Conservation (phyloP, 2,797 vertebrate species). For the Bucorvus abyssinicus region DNA sequence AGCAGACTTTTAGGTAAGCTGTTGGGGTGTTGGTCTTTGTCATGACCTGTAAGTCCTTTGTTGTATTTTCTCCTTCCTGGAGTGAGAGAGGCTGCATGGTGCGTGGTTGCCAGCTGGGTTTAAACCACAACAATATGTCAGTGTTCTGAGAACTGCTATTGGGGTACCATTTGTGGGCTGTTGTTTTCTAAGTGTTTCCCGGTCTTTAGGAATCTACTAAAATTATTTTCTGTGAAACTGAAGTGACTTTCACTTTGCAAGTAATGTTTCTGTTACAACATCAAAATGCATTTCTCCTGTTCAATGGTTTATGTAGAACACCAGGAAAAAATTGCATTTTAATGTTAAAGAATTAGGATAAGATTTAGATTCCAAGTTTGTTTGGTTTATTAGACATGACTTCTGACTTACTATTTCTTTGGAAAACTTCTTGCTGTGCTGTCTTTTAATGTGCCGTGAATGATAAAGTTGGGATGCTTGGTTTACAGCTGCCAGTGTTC, state of each 20-base stretch:
- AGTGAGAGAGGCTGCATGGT: too few species aligned
- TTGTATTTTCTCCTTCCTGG: too few species aligned
- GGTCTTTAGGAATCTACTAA: not conserved
- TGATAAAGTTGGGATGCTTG: fast-evolving
- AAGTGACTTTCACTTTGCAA: not conserved
- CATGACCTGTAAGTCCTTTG: not conserved
- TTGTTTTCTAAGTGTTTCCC: not conserved
- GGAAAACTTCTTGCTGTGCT: not conserved
- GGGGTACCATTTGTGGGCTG: not conserved
- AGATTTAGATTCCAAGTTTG: not conserved
- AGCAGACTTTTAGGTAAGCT: not conserved
- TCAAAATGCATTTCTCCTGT: not conserved
- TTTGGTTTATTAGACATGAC: not conserved
- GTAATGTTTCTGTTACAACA: not conserved
- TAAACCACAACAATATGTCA: too few species aligned
- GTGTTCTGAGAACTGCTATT: not conserved
- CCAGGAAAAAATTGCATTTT: not conserved
- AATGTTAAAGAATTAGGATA: not conserved
- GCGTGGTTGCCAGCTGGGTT: too few species aligned
- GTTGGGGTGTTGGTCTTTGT: not conserved
- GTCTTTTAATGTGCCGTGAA: fast-evolving
- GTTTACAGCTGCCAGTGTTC: not conserved
- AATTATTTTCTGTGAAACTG: not conserved
- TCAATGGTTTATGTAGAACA: not conserved
- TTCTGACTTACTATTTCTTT: not conserved